phyloP scores from a whole-genome alignment of 2,888 invertebrate species.

The Heterodera filipjevi region DNA sequence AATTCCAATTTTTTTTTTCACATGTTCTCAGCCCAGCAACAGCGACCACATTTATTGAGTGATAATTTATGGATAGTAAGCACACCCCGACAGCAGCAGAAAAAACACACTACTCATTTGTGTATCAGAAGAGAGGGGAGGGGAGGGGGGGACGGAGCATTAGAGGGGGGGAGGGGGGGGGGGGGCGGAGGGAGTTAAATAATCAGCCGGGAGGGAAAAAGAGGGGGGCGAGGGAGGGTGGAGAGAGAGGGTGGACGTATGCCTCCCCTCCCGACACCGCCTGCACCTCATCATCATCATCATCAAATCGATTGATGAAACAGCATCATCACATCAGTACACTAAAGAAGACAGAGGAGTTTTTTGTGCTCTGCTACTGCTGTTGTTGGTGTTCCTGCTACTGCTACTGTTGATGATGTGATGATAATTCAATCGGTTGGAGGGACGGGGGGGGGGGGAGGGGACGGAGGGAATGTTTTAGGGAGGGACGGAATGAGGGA shows the following conservation, averaged over 20 bases:
- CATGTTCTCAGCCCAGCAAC: too few species aligned
- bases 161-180: neutral
- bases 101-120: neutral
- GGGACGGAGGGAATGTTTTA: conserved; percentile 8
- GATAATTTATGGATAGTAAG: neutral
- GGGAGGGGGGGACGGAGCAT: neutral
- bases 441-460: conserved; percentile 8
- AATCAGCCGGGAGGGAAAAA: neutral
- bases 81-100: neutral
- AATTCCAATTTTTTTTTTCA: too few species aligned
- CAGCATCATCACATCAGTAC: neutral
- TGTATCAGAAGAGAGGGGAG: neutral
- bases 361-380: too few species aligned
- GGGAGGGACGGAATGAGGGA: neutral
- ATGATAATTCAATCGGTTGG: conserved; percentile 1
- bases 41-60: too few species aligned
- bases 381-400: neutral
- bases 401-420: conserved; percentile 3
- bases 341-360: too few species aligned
- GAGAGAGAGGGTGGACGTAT: neutral
- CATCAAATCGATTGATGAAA: neutral
- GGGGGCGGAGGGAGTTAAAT: neutral
- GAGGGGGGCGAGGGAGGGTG: neutral
- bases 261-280: neutral
- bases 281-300: neutral